Conservation (phyloP, 2,888 invertebrate genomes). For the Pasiphila rectangulata region DNA sequence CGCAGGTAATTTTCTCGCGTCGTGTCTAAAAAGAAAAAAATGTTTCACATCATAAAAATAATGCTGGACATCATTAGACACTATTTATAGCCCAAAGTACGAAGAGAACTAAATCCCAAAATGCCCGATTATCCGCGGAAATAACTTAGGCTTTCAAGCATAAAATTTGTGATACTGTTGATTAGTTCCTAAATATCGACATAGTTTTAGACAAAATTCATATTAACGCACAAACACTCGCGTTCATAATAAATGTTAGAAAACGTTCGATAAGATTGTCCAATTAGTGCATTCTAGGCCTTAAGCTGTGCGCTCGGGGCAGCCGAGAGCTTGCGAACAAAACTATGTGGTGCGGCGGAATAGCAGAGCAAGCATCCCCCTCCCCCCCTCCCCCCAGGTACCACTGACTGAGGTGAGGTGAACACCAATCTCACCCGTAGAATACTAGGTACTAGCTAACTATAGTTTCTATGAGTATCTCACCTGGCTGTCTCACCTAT, state of each 20-base stretch:
- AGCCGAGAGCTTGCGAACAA: slow-evolving; percentile 66
- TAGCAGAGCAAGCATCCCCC: slow-evolving; percentile 59
- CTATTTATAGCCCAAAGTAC: no score
- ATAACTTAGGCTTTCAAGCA: no score
- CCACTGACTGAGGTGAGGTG: slow-evolving; percentile 45
- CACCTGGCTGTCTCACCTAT: not conserved
- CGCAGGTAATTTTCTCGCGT: no score
- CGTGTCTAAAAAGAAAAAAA: no score
- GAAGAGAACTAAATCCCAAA: no score
- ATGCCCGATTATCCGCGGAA: no score
- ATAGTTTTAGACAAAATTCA: no score
- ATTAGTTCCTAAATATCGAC: no score
- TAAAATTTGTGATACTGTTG: no score
- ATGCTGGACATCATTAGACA: no score
- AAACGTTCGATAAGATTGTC: slow-evolving; percentile 51
- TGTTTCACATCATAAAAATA: no score
- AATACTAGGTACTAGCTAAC: slow-evolving; percentile 48
- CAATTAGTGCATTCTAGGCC: slow-evolving; percentile 62
- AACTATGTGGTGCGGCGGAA: slow-evolving; percentile 67
- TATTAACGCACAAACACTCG: slow-evolving; percentile 37
- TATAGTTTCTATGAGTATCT: slow-evolving; percentile 50
- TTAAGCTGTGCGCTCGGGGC: slow-evolving; percentile 58
- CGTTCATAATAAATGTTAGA: slow-evolving; percentile 45
- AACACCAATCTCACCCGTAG: slow-evolving; percentile 66
- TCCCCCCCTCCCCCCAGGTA: slow-evolving; percentile 46